These are phyloP conservation scores for Parasteatoda tepidariorum DNA, from an alignment of 1,140 invertebrate genomes.

Conservation along the genomic window DNA sequence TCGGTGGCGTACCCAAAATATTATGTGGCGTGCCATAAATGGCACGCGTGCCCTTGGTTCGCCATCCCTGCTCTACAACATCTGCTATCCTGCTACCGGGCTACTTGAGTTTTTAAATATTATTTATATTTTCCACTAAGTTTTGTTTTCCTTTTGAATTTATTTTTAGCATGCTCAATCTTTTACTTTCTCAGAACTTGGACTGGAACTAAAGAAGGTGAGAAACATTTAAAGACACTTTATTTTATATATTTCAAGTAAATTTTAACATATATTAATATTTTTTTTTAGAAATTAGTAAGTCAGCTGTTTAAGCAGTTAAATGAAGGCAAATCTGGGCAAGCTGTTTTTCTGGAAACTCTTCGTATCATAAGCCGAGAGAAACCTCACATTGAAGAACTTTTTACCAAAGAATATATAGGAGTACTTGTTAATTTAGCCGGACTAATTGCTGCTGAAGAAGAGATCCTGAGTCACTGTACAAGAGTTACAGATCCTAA, in stretches of 20 bases:
- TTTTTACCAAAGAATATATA: slow-evolving; percentile 78
- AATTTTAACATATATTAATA: background rate
- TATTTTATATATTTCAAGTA: background rate
- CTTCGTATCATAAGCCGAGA: slow-evolving; percentile 73
- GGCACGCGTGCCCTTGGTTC: too few species aligned
- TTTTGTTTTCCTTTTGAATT: too few species aligned
- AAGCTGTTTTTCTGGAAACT: slow-evolving; percentile 60
- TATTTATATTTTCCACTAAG: too few species aligned
- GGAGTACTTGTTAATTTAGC: slow-evolving; percentile 76
- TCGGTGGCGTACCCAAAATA: too few species aligned
- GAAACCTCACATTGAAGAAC: slow-evolving; percentile 77
- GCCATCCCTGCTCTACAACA: too few species aligned
- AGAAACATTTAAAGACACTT: background rate
- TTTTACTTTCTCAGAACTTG: slow-evolving; percentile 23
- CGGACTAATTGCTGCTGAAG: slow-evolving; percentile 70
- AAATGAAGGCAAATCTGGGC: background rate
- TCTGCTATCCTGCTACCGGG: too few species aligned
- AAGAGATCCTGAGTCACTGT: slow-evolving; percentile 61
- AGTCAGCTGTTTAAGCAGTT: slow-evolving; percentile 2
- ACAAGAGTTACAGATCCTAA: slow-evolving; percentile 21
- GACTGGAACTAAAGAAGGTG: slow-evolving; percentile 23
- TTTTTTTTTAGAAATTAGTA: slow-evolving; percentile 12
- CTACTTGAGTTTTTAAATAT: too few species aligned
- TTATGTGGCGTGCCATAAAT: too few species aligned
- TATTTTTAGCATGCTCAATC: slow-evolving; percentile 46